Evolutionary conservation across 2,888 invertebrate genomes (phyloP).

Genomic region (Drosophila dives): DNA sequence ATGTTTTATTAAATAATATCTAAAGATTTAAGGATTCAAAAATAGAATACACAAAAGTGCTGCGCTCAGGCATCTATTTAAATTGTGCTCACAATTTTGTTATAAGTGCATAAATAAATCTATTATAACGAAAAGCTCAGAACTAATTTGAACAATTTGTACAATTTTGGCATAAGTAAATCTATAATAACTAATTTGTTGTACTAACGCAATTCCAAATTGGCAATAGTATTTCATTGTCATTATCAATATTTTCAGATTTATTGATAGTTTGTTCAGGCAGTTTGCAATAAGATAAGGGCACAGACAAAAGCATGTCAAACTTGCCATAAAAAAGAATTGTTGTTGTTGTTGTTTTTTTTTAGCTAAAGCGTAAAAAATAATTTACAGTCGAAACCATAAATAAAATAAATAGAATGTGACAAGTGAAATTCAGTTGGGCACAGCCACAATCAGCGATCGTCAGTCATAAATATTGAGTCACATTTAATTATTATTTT

Average conservation of each 20-base stretch:
- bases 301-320: slow-evolving; percentile 24
- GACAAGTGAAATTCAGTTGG: slow-evolving; percentile 21
- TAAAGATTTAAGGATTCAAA: neutral
- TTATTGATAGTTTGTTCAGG: neutral
- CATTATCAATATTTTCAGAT: slow-evolving; percentile 2
- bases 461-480: slow-evolving; percentile 16
- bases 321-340: slow-evolving; percentile 10
- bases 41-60: neutral
- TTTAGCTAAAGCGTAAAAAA: neutral
- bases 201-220: slow-evolving; percentile 3
- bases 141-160: too few relatives aligned
- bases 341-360: slow-evolving; percentile 1
- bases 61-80: neutral
- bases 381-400: slow-evolving; percentile 3
- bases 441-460: slow-evolving; percentile 7
- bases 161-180: neutral
- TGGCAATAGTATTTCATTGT: slow-evolving; percentile 4
- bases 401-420: slow-evolving; percentile 2
- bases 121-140: too few relatives aligned
- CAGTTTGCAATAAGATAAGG: slow-evolving; percentile 12
- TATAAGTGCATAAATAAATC: neutral
- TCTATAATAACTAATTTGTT: neutral
- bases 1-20: neutral
- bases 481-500: neutral
- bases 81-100: neutral